Percentiles rank a stretch among this genome's conserved stretches.
phyloP scores from a whole-genome alignment of 2,888 invertebrate genomes.

The Rotaria macrura region DNA sequence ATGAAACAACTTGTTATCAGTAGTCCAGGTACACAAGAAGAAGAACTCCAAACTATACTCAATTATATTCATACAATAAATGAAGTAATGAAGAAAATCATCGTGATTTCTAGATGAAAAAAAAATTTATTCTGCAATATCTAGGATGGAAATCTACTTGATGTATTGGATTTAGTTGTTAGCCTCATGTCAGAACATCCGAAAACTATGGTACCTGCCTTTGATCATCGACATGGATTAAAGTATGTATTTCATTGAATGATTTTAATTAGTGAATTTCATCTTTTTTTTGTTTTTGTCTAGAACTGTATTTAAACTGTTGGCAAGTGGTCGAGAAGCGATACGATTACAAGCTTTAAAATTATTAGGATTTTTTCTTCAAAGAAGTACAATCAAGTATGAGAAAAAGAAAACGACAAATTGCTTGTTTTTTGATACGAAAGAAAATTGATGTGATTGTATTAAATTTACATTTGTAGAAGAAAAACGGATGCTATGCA shows the following conservation, averaged over 20 bases:
- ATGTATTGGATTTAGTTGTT: conserved; percentile 90
- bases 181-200: conserved; percentile 95
- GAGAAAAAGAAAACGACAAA: conserved; percentile 37
- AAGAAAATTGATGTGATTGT: neutral
- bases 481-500: conserved; percentile 98
- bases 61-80: conserved; percentile 95
- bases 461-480: conserved; percentile 54
- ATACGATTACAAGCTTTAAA: conserved; percentile 90
- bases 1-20: conserved; percentile 46
- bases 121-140: neutral
- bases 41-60: conserved; percentile 91
- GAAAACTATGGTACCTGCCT: conserved; percentile 95
- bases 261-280: neutral
- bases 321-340: conserved; percentile 86
- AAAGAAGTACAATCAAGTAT: conserved; percentile 93
- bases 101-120: neutral
- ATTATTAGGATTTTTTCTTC: conserved; percentile 88
- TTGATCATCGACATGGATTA: conserved; percentile 82
- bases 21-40: conserved; percentile 90
- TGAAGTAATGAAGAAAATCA: conserved; percentile 59
- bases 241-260: neutral
- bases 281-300: neutral
- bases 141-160: conserved; percentile 90
- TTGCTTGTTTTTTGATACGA: conserved; percentile 21
- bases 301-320: conserved; percentile 84